phyloP scores from a whole-genome alignment of 53 echinoderm and acorn worm species.

The Paracentrotus lividus region DNA sequence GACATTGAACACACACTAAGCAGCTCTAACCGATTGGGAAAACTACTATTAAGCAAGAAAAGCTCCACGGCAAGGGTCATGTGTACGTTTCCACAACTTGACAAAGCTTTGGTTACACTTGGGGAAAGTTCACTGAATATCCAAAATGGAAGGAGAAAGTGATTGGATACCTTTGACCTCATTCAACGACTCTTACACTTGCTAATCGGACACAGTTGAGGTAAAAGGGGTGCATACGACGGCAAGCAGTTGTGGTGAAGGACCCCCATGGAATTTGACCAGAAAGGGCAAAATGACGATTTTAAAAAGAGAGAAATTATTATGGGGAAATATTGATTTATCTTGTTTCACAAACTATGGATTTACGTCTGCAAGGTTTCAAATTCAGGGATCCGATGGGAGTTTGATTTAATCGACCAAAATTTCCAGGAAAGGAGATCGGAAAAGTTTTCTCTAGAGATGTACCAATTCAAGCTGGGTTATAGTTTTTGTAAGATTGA shows the following conservation, averaged over 20 bases:
- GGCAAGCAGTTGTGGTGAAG: background rate
- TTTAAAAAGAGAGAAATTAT: background rate
- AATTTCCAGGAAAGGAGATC: background rate
- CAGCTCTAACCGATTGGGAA: background rate
- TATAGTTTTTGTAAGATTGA: too few species aligned
- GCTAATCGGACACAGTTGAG: background rate
- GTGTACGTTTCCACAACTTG: background rate
- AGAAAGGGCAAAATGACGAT: background rate
- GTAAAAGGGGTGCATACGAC: background rate
- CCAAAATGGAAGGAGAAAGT: background rate
- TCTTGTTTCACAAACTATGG: background rate
- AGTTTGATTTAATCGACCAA: background rate
- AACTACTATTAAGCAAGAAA: conserved; percentile 35
- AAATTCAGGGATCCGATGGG: conserved; percentile 16
- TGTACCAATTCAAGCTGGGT: too few species aligned
- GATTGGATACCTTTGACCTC: conserved; percentile 52
- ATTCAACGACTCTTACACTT: conserved; percentile 19
- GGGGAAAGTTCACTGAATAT: conserved; percentile 59
- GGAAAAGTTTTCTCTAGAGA: too few species aligned
- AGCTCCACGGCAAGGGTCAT: conserved; percentile 23
- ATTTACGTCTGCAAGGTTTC: background rate
- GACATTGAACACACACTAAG: too few species aligned
- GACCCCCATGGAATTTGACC: background rate
- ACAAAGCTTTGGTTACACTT: conserved; percentile 56
- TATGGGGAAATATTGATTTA: background rate